These are phyloP conservation scores for Acronicta psi DNA, from an alignment of 2,888 invertebrate genomes.

Conservation along the genomic window DNA sequence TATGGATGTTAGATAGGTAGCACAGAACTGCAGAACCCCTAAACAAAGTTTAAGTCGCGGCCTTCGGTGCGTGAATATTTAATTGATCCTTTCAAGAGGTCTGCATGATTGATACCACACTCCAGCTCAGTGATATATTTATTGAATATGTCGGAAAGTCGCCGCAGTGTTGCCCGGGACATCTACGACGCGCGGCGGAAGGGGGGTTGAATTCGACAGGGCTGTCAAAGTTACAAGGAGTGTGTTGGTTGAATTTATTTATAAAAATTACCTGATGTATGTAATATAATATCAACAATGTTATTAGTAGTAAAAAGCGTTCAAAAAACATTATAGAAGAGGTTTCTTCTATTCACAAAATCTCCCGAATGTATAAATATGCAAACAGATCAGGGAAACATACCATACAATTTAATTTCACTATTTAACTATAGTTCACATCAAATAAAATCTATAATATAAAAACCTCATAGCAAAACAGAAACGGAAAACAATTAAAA, in stretches of 20 bases:
- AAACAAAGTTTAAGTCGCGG: conserved; percentile 15
- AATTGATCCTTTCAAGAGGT: conserved; percentile 26
- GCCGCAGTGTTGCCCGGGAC: conserved; percentile 8
- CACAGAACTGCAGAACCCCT: conserved; percentile 1
- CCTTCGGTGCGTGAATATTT: conserved; percentile 41
- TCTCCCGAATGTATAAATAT: no score
- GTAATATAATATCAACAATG: no score
- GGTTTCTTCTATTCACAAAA: no score
- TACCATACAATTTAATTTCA: no score
- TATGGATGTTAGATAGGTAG: neutral
- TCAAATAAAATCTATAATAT: no score
- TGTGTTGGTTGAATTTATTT: neutral
- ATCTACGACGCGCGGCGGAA: conserved; percentile 10
- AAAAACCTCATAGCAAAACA: neutral
- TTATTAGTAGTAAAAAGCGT: no score
- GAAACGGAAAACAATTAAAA: neutral
- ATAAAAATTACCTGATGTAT: neutral
- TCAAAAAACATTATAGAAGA: no score
- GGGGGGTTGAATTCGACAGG: conserved; percentile 24
- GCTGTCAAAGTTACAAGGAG: conserved; percentile 11
- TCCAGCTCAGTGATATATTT: conserved; percentile 27
- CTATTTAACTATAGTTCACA: no score
- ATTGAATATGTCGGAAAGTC: conserved; percentile 34
- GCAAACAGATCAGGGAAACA: no score
- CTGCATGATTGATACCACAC: conserved; percentile 38